Evolutionary conservation across 2,797 vertebrate genomes (phyloP).

Genomic region (Mormyrops boulengeri): DNA sequence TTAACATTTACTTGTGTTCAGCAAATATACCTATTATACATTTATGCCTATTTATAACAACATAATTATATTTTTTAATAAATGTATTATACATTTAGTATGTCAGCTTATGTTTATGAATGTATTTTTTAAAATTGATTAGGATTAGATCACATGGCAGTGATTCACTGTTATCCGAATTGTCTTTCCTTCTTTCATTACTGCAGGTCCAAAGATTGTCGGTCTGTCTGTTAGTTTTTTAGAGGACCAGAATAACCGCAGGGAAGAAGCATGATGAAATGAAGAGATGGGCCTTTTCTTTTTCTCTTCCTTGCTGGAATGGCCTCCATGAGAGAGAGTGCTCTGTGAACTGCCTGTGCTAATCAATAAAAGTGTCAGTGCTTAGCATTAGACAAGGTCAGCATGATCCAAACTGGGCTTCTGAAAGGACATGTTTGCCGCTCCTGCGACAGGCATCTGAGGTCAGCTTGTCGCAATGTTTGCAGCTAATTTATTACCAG

Average conservation of each 20-base stretch:
- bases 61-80: background rate
- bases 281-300: background rate
- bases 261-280: background rate
- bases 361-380: slow-evolving; percentile 45
- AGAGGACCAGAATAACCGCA: background rate
- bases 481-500: slow-evolving; percentile 37
- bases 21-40: background rate
- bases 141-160: background rate
- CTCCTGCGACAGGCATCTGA: slow-evolving; percentile 33
- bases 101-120: background rate
- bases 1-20: background rate
- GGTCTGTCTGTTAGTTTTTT: background rate
- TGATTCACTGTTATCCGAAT: background rate
- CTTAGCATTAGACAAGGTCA: slow-evolving; percentile 46
- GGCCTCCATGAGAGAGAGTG: slow-evolving; percentile 10
- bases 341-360: slow-evolving; percentile 23
- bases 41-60: background rate
- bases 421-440: slow-evolving; percentile 39
- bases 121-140: background rate
- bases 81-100: background rate
- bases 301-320: slow-evolving; percentile 2
- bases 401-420: slow-evolving; percentile 41
- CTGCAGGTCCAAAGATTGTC: background rate
- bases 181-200: background rate
- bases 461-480: slow-evolving; percentile 33